phyloP scores from a whole-genome alignment of 2,113 vertebrate genomes.

The Charadrius vociferus region DNA sequence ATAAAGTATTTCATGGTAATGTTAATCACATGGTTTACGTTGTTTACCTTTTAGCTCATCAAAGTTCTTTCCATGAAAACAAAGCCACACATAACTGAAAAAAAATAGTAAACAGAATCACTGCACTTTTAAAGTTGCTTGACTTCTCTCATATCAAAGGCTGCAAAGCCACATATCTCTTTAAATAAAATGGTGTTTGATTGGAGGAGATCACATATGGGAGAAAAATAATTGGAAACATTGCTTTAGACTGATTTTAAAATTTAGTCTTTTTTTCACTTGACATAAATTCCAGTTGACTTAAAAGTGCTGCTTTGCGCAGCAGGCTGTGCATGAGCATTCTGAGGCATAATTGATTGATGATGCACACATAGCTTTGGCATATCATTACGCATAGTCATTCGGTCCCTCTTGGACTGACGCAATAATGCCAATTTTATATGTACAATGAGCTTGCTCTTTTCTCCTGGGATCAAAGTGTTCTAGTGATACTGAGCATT shows the following conservation, averaged over 20 bases:
- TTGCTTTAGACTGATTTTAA: background rate
- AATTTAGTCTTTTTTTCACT: background rate
- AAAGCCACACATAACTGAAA: background rate
- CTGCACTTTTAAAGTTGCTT: background rate
- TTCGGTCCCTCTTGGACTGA: background rate
- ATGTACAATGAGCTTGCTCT: background rate
- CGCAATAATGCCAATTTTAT: background rate
- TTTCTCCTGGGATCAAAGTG: background rate
- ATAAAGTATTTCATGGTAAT: background rate
- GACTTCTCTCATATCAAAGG: background rate
- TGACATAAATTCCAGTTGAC: background rate
- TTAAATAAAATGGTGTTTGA: background rate
- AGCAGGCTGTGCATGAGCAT: background rate
- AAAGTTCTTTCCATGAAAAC: background rate
- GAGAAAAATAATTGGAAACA: background rate
- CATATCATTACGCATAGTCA: background rate
- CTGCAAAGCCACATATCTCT: background rate
- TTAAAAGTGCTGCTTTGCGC: background rate
- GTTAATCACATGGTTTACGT: background rate
- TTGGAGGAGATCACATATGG: background rate
- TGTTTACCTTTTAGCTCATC: background rate
- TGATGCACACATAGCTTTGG: background rate
- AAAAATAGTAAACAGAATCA: background rate
- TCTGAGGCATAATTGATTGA: background rate
- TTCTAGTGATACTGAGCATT: background rate